These are phyloP conservation scores for Bucorvus abyssinicus DNA, from an alignment of 2,797 vertebrate genomes.

Conservation along the genomic window DNA sequence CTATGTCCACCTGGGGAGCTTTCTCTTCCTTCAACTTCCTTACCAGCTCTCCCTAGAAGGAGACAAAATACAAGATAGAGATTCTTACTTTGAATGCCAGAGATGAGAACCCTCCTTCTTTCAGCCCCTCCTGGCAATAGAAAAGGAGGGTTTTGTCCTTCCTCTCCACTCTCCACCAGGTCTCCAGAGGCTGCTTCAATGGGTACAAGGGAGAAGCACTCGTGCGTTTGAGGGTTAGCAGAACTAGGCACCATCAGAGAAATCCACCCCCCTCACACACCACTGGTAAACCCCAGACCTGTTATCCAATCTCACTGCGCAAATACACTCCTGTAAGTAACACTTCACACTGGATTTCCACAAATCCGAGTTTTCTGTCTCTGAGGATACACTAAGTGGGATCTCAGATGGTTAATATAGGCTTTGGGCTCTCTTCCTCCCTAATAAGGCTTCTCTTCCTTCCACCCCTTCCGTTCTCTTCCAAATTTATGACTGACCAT, in stretches of 20 bases:
- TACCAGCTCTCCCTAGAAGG: conserved; percentile 89
- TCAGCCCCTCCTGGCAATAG: not conserved
- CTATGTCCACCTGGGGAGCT: conserved; percentile 89
- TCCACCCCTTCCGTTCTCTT: not conserved
- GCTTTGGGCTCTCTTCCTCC: not conserved
- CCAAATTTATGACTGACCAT: not conserved
- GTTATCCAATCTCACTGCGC: not conserved
- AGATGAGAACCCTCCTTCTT: not conserved
- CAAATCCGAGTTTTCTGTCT: not conserved
- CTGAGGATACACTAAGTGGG: not conserved
- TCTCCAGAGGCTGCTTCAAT: not conserved
- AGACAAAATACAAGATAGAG: not conserved
- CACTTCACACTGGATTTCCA: not conserved
- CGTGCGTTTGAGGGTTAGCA: not conserved
- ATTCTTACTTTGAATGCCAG: not conserved
- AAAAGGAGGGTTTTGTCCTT: not conserved
- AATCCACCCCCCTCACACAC: not conserved
- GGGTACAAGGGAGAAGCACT: not conserved
- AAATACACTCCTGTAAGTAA: not conserved
- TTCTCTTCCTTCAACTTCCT: conserved; percentile 92
- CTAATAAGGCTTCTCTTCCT: not conserved
- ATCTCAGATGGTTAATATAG: not conserved
- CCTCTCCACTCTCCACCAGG: not conserved
- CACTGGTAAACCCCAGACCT: not conserved
- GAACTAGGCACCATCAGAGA: not conserved